Evolutionary conservation across 2,888 invertebrate genomes (phyloP), one percentile per base, ranked within the genome.

Genomic region (Drosophila aldrichi): DNA sequence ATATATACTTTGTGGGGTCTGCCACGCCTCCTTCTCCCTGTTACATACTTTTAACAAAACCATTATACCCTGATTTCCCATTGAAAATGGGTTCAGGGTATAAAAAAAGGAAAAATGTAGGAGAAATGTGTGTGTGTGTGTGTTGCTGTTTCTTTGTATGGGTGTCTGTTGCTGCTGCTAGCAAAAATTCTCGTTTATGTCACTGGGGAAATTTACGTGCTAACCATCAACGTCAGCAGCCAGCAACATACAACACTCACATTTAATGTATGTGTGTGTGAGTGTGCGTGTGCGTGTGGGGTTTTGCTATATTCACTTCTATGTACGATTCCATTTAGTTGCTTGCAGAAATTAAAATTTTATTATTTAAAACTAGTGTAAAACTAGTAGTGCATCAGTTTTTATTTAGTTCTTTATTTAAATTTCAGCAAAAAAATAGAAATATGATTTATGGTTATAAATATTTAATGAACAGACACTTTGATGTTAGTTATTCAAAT

Each of bases 141-240:
- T 25, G 22, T 36, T 48, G 54, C 25, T 38, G 22, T n/a, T 18
- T 52, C 36, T 36, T n/a, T 3, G 48, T 12, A 7, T 25, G 29
- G 2, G 6, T 12, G 16, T 20, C 2, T 51, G 20, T 2, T 32
- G 20, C 5, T 32, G 32, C 60, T 63, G 60, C 58, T 60, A 68
- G 55, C 62, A 70, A 70, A 49, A 73, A 75, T 73, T 73, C 70
- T 59, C 72, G 67, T 73, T 81, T 75, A 85, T 85, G 82, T 82
- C 81, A 84, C 85, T 82, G 73, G 81, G 81, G 81, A 85, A 82
- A 82, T 82, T 82, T 82, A 82, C 81, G 81, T 66, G 70, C 70
- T 73, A 67, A 64, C 68, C 80, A 80, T 83, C 84, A 79, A 79
- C 73, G 77, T 77, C 81, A 83, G 69, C 68, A 70, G 62, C 77